Percentiles rank a stretch among this genome's conserved stretches.
phyloP scores from a whole-genome alignment of 2,888 invertebrate genomes.

The Sarcophaga subvicina region DNA sequence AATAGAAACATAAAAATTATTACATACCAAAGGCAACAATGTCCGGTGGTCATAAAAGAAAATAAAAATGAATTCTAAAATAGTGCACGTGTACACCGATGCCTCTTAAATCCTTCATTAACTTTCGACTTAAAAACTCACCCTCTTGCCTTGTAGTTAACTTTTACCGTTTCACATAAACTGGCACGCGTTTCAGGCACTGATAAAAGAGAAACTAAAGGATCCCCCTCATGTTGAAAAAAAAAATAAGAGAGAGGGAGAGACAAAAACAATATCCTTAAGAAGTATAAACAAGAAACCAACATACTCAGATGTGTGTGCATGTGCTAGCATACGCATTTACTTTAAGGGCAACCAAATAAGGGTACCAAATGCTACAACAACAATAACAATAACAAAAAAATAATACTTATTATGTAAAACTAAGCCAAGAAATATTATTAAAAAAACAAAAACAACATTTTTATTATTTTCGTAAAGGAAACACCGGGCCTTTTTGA shows the following conservation, averaged over 20 bases:
- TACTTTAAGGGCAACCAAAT: constrained; percentile 22
- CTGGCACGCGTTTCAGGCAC: constrained; percentile 57
- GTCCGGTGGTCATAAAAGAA: too few species aligned
- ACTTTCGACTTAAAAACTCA: constrained; percentile 61
- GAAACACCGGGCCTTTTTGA: constrained; percentile 70
- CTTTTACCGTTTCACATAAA: constrained; percentile 22
- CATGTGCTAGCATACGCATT: not conserved
- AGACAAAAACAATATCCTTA: constrained; percentile 42
- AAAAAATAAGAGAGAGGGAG: not conserved
- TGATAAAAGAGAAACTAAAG: not conserved
- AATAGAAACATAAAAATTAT: constrained; percentile 13
- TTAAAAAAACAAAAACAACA: constrained; percentile 36
- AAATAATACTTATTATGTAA: constrained; percentile 58
- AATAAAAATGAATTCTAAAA: constrained; percentile 7
- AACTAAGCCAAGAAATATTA: constrained; percentile 61
- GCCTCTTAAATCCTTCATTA: constrained; percentile 58
- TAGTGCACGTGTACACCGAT: constrained; percentile 50
- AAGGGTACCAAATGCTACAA: constrained; percentile 38
- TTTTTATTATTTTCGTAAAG: constrained; percentile 35
- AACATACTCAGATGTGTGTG: not conserved
- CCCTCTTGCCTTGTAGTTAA: constrained; percentile 37
- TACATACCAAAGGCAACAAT: not conserved
- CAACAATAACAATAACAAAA: constrained; percentile 22
- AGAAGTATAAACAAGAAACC: constrained; percentile 38
- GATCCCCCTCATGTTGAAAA: constrained; percentile 46